Base-by-base conservation (phyloP, 2,888 invertebrate genomes). In the Drosophila neonasuta region DNA sequence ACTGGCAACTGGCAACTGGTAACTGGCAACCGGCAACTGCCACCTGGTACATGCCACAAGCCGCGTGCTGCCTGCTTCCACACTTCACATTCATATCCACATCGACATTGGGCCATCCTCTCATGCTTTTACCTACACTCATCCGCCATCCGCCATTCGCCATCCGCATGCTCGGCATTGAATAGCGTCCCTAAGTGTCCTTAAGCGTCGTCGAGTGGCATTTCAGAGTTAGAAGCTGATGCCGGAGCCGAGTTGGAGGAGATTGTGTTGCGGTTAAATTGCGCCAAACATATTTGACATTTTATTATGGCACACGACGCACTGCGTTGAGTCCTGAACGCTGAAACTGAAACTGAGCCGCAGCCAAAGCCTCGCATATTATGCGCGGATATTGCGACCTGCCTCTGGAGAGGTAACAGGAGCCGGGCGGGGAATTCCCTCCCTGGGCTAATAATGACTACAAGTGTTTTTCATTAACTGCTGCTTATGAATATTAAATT, bases 281-380 rank as follows among this genome's bases (percentile, higher is more conserved):
- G 83, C 86, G 83, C 77, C 83, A 83, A 83, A 80, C 86, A 86
- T 86, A 86, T 84, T 84, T 86, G 86, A 86, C 83, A 84, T 84
- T 84, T 83, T 86, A 86, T 84, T 85, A 83, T 65, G 68, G 68
- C 72, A 46, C 75, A 59, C 60, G 57, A 56, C 57, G 51, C 56
- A 52, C n/a, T 11, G 50, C 20, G 62, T 20, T 34, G 34, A 5
- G 17, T 13, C 15, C 24, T 24, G 24, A 24, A 24, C 24, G 5
- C 36, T 36, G 36, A 36, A 9, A 7, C 13, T n/a, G 46, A 24
- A 9, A 7, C 13, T n/a, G 46, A 24, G 46, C n/a, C 11, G 11
- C 20, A 15, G 17, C n/a, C 11, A 7, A 44, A 15, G 17, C 10
- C 44, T 44, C 10, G 39, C 39, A 41, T 41, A 41, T 41, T 41